These are phyloP conservation scores for Lycophotia porphyrea DNA, from an alignment of 2,888 invertebrate genomes.

Conservation along the genomic window DNA sequence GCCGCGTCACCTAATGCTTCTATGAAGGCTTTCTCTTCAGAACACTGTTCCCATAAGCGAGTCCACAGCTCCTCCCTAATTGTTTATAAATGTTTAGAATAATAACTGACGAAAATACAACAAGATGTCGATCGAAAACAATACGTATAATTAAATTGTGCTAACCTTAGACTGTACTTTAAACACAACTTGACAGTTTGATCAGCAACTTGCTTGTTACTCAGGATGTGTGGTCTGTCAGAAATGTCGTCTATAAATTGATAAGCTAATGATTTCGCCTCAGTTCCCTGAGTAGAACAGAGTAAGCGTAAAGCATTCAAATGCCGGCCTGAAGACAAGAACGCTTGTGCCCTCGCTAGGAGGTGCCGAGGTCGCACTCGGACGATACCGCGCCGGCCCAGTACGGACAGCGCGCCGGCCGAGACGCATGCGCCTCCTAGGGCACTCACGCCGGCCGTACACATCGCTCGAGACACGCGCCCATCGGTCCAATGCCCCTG, in stretches of 20 bases:
- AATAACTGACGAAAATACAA: conserved; percentile 10
- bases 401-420: conserved; percentile 90
- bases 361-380: conserved; percentile 91
- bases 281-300: conserved; percentile 76
- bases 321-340: conserved; percentile 91
- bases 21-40: conserved; percentile 90
- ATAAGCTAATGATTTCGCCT: conserved; percentile 75
- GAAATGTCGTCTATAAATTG: conserved; percentile 78
- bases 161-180: conserved; percentile 82
- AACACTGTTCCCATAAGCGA: conserved; percentile 85
- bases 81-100: conserved; percentile 15
- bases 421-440: conserved; percentile 85
- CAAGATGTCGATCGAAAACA: background rate
- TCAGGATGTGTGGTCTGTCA: conserved; percentile 80
- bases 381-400: conserved; percentile 92
- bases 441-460: conserved; percentile 90
- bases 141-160: conserved; percentile 8
- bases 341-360: conserved; percentile 87
- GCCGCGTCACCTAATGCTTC: conserved; percentile 92
- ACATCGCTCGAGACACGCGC: conserved; percentile 93
- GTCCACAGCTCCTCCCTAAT: conserved; percentile 85
- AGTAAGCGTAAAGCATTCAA: conserved; percentile 82
- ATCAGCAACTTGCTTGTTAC: conserved; percentile 81
- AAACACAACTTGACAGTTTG: conserved; percentile 83
- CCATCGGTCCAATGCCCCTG: conserved; percentile 98